Percentiles rank a stretch among this genome's conserved stretches.
Conservation (phyloP, 1,140 invertebrate species). For the Drosophila murphyi region DNA sequence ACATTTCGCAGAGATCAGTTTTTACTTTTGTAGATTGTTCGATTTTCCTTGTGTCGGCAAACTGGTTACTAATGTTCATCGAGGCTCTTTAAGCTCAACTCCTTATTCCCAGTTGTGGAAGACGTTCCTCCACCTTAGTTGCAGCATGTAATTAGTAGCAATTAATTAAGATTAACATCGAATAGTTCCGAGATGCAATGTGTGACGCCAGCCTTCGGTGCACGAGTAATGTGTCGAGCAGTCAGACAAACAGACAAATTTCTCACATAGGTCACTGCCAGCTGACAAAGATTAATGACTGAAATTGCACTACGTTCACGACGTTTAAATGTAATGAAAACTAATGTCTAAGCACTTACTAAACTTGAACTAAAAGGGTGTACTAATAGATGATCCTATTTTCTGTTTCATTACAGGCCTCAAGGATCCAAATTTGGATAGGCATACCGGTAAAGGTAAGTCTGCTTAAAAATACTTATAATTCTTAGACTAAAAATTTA, state of each 20-base stretch:
- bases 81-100: neutral
- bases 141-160: conserved; percentile 62
- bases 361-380: neutral
- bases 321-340: neutral
- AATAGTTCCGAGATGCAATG: conserved; percentile 45
- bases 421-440: conserved; percentile 80
- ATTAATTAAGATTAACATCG: conserved; percentile 76
- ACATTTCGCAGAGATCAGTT: conserved; percentile 14
- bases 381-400: neutral
- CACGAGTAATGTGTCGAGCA: conserved; percentile 20
- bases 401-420: conserved; percentile 64
- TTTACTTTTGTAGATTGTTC: neutral
- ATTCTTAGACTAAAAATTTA: no score
- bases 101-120: neutral
- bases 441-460: conserved; percentile 76
- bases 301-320: conserved; percentile 3
- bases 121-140: neutral
- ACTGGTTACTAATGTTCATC: conserved; percentile 4
- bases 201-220: neutral
- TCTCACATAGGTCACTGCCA: conserved; percentile 23
- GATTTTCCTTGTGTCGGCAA: neutral
- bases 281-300: conserved; percentile 58
- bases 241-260: conserved; percentile 44
- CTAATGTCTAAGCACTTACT: neutral
- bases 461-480: neutral